Evolutionary conservation across 2,113 vertebrate genomes (phyloP), one percentile per base, ranked within the genome.

Genomic region (Epinephelus cyanopodus): DNA sequence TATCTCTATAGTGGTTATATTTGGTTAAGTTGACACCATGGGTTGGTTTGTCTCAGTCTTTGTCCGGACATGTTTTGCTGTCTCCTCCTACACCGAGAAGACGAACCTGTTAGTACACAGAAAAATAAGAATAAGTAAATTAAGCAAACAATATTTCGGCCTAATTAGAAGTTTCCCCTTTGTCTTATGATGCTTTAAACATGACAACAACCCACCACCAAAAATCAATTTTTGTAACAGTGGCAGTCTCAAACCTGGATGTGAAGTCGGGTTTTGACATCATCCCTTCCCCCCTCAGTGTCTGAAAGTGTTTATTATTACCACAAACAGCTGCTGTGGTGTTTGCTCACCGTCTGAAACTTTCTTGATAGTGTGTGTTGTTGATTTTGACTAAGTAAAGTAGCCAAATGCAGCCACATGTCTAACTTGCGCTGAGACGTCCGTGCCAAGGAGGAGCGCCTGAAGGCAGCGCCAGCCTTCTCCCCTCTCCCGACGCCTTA

Each of bases 391-490:
- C 8, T 6, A 1, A 74, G 56, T 17, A n/a, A 77, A 47, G 3
- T 1, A 9, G 9, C 5, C 4, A 25, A 15, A 39, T 37, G 45
- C 8, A 37, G 42, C n/a, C 9, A 29, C 18, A 52, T 10, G 13
- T 42, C 23, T 64, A 33, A 25, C 57, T 81, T 54, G 33, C 33
- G 0, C 7, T 76, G 27, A 65, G 9, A 81, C 14, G 21, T 90
- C 79, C 0, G 66, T 14, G 56, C 14, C 37, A 3, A 15, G 13
- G 17, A 61, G 25, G 67, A 6, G 82, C 42, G 1, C 82, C 0
- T 88, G 90, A 92, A 92, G 39, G 92, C 79, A 73, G 25, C 91
- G 58, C 56, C 54, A 64, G 85, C 45, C 80, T 62, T 74, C 63
- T 52, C 27, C 58, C 66, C 73, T 86, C 83, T 92, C 83, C 64